phyloP scores from a whole-genome alignment of 2,797 vertebrate genomes.

The Girardinus metallicus region DNA sequence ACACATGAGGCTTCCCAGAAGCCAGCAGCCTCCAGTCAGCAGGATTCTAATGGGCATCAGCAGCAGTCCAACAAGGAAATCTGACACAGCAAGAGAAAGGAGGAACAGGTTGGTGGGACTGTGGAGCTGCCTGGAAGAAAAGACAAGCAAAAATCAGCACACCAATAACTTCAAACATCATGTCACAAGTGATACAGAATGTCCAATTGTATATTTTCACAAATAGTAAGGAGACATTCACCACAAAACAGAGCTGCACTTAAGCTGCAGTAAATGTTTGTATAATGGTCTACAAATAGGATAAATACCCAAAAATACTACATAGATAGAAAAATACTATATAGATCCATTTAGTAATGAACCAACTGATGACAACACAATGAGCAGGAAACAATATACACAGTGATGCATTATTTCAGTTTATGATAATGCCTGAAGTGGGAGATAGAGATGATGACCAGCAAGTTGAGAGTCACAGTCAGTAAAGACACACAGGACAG shows the following conservation, averaged over 20 bases:
- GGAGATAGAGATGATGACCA: slow-evolving; percentile 59
- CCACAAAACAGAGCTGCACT: no score
- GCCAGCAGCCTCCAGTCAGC: slow-evolving; percentile 42
- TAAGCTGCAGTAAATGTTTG: no score
- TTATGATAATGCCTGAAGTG: slow-evolving; percentile 45
- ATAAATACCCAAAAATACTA: no score
- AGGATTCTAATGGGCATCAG: slow-evolving; percentile 5
- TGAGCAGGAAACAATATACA: background rate
- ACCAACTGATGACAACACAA: background rate
- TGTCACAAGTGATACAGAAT: no score
- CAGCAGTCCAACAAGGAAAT: slow-evolving; percentile 21
- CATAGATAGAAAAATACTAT: no score
- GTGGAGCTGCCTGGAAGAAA: slow-evolving; percentile 9
- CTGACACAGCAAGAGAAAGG: slow-evolving; percentile 38
- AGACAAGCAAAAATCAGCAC: background rate
- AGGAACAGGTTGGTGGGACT: slow-evolving; percentile 17
- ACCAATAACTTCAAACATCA: background rate
- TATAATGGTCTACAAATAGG: no score
- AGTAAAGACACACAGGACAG: slow-evolving; percentile 47
- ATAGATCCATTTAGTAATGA: no score
- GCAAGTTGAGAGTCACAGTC: slow-evolving; percentile 52
- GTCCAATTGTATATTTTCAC: no score
- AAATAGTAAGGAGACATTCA: no score
- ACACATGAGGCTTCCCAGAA: slow-evolving; percentile 2
- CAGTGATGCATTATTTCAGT: background rate